Base-by-base conservation (phyloP, 2,797 vertebrate species). In the Pteropus rufus region DNA sequence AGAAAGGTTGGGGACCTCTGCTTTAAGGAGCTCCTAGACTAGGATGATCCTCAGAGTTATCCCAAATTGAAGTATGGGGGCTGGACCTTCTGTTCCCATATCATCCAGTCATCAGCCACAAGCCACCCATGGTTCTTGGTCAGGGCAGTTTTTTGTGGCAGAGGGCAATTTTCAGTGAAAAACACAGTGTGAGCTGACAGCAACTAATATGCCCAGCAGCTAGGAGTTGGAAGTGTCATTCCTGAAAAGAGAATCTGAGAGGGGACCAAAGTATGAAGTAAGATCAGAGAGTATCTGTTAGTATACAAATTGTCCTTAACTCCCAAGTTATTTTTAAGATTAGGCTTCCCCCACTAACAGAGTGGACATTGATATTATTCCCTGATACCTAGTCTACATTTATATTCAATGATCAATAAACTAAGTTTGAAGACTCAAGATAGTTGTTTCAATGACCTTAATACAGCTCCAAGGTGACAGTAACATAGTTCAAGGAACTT, bases 361-460 rank as follows among this genome's bases (percentile, higher is more conserved):
- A 62, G 21, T 73, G 23, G 60, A 44, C n/a, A 18, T 77, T 86
- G 18, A 36, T 72, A 80, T 76, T 82, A 83, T 89, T 92, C 65
- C 41, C 15, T 92, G 72, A 76, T 52, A 82, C 9, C n/a, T 82
- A 85, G 15, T 19, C 70, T 80, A 29, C 18, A 87, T 90, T 94
- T 94, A 39, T 49, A 90, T 89, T 84, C 70, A 56, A 15, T 95
- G n/a, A 75, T 84, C 7, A 96, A 85, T 81, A 92, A 87, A 75
- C 29, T 84, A 95, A 95, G 49, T 75, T 79, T 26, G 10, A 36
- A 94, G 46, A 97, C 44, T 79, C 73, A 72, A 76, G 29, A 79
- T 49, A 10, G 19, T 41, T 73, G 26, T 89, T 24, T 70, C 39
- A 86, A 69, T 88, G 39, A 87, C 49, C 26, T 44, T 93, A 88